Conservation (phyloP, 2,888 invertebrate species). For the Rotaria macrura region DNA sequence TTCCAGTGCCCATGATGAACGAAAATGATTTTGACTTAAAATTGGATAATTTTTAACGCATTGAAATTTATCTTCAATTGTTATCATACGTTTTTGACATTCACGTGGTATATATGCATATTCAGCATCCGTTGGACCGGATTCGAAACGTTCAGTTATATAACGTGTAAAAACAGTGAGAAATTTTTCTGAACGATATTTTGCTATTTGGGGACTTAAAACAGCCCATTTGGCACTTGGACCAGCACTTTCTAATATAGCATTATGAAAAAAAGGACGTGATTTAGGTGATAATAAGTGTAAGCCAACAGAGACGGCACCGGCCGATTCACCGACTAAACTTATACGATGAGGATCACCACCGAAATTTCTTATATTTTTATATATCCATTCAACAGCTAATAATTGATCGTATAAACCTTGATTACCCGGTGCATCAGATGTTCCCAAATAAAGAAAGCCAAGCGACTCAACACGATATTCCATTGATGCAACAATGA, state of each 20-base stretch:
- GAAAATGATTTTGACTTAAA: conserved; percentile 17
- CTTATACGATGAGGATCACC: conserved; percentile 81
- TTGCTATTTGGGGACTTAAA: conserved; percentile 7
- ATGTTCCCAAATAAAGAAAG: conserved; percentile 38
- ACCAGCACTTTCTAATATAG: conserved; percentile 82
- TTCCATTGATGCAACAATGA: conserved; percentile 36
- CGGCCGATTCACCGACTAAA: conserved; percentile 88
- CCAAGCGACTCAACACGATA: conserved; percentile 39
- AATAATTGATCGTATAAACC: conserved; percentile 89
- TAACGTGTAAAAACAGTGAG: not conserved
- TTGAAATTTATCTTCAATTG: not conserved
- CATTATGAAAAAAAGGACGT: conserved; percentile 63
- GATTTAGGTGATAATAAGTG: conserved; percentile 73
- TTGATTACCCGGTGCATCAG: conserved; percentile 74
- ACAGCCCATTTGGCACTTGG: conserved; percentile 81
- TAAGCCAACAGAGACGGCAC: conserved; percentile 77
- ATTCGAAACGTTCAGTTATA: not conserved
- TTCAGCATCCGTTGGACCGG: conserved; percentile 2
- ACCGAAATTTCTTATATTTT: conserved; percentile 46
- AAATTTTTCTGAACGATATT: conserved; percentile 56
- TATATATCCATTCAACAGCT: conserved; percentile 59
- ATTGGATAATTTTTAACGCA: conserved; percentile 10
- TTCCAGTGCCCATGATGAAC: conserved; percentile 31
- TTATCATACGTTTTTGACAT: conserved; percentile 9
- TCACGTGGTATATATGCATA: not conserved